These are phyloP conservation scores for Archaeoteleia sp. DNA, from an alignment of 2,888 invertebrate genomes.

Conservation along the genomic window DNA sequence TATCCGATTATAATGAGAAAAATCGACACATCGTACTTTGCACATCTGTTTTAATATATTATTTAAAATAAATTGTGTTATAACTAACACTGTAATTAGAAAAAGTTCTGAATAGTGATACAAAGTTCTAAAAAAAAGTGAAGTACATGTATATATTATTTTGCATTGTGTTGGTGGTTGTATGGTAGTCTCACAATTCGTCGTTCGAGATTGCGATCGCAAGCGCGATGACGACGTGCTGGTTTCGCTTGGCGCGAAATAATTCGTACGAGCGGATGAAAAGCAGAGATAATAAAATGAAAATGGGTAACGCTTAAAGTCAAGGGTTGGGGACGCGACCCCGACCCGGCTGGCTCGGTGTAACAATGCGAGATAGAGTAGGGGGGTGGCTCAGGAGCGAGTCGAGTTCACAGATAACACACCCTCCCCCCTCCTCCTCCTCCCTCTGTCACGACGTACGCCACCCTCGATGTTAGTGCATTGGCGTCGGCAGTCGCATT, in stretches of 20 bases:
- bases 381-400: conserved; percentile 59
- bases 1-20: too few species aligned
- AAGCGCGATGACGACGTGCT: conserved; percentile 49
- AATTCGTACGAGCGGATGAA: conserved; percentile 59
- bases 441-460: conserved; percentile 44
- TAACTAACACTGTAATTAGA: too few species aligned
- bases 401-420: conserved; percentile 68
- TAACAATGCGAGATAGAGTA: conserved; percentile 66
- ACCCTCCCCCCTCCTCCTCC: conserved; percentile 39
- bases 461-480: conserved; percentile 56
- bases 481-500: conserved; percentile 63
- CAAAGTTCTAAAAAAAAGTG: too few species aligned
- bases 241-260: conserved; percentile 50
- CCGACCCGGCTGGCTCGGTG: conserved; percentile 56
- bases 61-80: too few species aligned
- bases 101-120: too few species aligned
- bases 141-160: conserved; percentile 25
- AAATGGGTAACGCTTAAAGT: conserved; percentile 68
- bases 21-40: too few species aligned
- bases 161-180: conserved; percentile 37
- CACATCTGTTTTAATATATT: too few species aligned
- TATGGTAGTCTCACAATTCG: conserved; percentile 44
- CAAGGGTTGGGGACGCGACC: conserved; percentile 64
- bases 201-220: conserved; percentile 53
- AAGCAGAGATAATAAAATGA: conserved; percentile 69